Conservation (phyloP, 2,888 invertebrate genomes). For the Plebejus melissa region DNA sequence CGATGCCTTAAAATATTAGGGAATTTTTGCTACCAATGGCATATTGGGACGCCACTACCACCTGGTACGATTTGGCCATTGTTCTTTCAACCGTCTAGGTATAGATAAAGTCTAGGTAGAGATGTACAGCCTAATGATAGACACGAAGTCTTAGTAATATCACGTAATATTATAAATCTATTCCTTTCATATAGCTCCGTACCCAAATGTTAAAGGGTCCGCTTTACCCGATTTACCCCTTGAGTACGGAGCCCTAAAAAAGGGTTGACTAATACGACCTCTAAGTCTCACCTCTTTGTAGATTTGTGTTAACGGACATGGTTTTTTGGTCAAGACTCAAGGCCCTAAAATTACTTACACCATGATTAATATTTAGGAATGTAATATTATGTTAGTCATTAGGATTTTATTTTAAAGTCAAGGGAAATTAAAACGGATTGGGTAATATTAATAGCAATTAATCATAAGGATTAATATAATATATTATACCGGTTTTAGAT, state of each 20-base stretch:
- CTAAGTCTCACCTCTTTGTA: too few relatives aligned
- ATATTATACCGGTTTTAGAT: too few relatives aligned
- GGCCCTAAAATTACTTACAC: not conserved
- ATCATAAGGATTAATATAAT: not conserved
- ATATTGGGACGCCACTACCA: too few relatives aligned
- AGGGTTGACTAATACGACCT: too few relatives aligned
- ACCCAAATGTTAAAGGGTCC: too few relatives aligned
- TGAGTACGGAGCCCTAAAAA: not conserved
- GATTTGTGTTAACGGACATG: not conserved
- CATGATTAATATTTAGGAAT: not conserved
- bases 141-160: not conserved
- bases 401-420: not conserved
- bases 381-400: not conserved
- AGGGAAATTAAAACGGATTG: not conserved
- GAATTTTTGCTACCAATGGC: too few relatives aligned
- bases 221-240: not conserved
- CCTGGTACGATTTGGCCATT: too few relatives aligned
- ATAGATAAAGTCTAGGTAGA: not conserved
- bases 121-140: not conserved
- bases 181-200: too few relatives aligned
- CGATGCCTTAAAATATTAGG: too few relatives aligned
- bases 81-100: not conserved
- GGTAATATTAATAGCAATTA: not conserved
- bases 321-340: not conserved
- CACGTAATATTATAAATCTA: too few relatives aligned